Conservation (phyloP, 2,797 vertebrate species). For the Falco peregrinus region DNA sequence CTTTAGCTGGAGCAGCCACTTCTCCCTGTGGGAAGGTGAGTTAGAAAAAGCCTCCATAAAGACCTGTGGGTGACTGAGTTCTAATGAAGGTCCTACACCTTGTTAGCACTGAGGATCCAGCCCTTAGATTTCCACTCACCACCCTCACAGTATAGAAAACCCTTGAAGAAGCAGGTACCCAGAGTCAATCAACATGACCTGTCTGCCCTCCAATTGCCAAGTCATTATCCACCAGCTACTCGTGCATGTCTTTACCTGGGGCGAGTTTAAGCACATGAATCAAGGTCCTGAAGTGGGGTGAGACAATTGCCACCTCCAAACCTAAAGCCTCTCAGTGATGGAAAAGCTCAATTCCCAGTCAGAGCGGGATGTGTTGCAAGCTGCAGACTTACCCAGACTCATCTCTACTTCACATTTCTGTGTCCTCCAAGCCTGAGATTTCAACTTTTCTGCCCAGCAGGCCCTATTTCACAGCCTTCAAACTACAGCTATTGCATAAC, state of each 20-base stretch:
- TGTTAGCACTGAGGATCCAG: neutral
- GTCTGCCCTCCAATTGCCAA: neutral
- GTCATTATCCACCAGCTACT: neutral
- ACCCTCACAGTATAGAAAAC: neutral
- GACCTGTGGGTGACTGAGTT: neutral
- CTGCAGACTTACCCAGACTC: neutral
- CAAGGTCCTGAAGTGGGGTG: neutral
- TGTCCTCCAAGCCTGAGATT: neutral
- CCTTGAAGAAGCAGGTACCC: neutral
- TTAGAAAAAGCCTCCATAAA: neutral
- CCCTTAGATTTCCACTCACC: neutral
- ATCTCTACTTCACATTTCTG: neutral
- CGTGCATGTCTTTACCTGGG: fast-evolving
- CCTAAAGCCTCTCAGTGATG: neutral
- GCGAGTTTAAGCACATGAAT: neutral
- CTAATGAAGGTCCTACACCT: neutral
- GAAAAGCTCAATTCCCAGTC: neutral
- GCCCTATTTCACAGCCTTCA: neutral
- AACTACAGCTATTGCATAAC: neutral
- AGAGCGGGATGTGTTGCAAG: neutral
- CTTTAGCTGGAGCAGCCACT: neutral
- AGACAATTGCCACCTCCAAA: neutral
- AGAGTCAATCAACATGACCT: fast-evolving
- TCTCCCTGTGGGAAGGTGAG: neutral
- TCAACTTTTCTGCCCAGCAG: neutral